Conservation (phyloP, 2,888 invertebrate genomes). For the Trisateles emortualis region DNA sequence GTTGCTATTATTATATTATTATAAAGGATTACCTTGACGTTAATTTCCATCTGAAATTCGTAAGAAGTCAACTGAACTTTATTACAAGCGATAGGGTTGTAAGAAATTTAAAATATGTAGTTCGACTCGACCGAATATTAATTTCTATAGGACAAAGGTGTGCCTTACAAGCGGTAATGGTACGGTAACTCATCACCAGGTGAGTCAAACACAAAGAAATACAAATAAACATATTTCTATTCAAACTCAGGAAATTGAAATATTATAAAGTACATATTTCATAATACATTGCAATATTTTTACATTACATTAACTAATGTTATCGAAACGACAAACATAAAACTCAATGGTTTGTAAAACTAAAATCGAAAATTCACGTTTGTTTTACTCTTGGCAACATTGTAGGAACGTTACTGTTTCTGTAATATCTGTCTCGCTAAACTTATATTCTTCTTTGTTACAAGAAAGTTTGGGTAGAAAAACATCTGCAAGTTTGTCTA, state of each 20-base stretch:
- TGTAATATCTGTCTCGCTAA: slow-evolving; percentile 31
- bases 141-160: too few species aligned
- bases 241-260: background rate
- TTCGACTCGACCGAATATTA: too few species aligned
- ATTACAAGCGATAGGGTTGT: too few species aligned
- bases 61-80: too few species aligned
- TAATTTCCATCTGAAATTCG: too few species aligned
- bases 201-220: too few species aligned
- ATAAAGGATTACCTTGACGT: too few species aligned
- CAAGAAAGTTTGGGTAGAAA: slow-evolving; percentile 38
- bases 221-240: background rate
- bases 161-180: too few species aligned
- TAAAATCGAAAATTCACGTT: slow-evolving; percentile 32
- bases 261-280: background rate
- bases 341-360: slow-evolving; percentile 30
- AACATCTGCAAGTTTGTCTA: slow-evolving; percentile 45
- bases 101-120: too few species aligned
- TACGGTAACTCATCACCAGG: too few species aligned
- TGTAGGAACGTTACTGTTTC: slow-evolving; percentile 28
- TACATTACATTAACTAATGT: slow-evolving; percentile 31
- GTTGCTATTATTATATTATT: too few species aligned
- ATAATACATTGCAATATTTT: slow-evolving; percentile 20
- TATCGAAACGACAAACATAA: slow-evolving; percentile 25
- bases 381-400: slow-evolving; percentile 28
- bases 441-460: slow-evolving; percentile 41